These are phyloP conservation scores for Thymallus thymallus DNA, from an alignment of 2,113 vertebrate genomes.

Conservation along the genomic window DNA sequence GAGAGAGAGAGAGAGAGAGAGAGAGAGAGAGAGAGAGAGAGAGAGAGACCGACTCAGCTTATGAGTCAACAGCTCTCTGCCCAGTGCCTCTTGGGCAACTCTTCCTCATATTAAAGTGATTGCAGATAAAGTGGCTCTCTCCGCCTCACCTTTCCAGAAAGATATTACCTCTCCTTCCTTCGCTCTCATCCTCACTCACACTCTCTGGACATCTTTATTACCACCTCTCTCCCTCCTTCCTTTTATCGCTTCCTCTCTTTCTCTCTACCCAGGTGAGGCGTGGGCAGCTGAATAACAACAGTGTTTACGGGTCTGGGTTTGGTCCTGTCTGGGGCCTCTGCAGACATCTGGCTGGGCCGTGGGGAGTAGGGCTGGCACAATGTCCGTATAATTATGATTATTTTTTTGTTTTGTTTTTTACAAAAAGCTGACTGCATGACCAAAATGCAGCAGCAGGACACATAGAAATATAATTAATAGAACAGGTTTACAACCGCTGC, in stretches of 20 bases:
- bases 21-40: background rate
- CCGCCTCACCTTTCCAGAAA: background rate
- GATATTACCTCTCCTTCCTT: slow-evolving; percentile 1
- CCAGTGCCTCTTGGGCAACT: slow-evolving; percentile 19
- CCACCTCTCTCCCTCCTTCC: background rate
- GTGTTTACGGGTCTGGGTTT: background rate
- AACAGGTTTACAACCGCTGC: too few species aligned
- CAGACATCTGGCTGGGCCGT: background rate
- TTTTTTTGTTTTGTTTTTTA: too few species aligned
- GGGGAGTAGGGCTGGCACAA: background rate
- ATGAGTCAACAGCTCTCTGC: slow-evolving; percentile 7
- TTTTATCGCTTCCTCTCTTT: slow-evolving; percentile 5
- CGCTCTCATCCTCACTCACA: background rate
- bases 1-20: background rate
- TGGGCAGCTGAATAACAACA: slow-evolving; percentile 19
- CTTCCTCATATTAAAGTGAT: slow-evolving; percentile 37
- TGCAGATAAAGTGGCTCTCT: slow-evolving; percentile 37
- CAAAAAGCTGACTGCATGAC: background rate
- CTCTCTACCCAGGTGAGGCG: slow-evolving; percentile 14
- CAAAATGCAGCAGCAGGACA: background rate
- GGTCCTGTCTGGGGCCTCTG: background rate
- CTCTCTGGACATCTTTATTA: slow-evolving; percentile 36
- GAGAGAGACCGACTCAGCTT: slow-evolving; percentile 1
- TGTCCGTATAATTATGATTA: too few species aligned
- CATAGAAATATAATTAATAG: background rate